Conservation (phyloP, 2,888 invertebrate species). For the Drosophila mulleri region DNA sequence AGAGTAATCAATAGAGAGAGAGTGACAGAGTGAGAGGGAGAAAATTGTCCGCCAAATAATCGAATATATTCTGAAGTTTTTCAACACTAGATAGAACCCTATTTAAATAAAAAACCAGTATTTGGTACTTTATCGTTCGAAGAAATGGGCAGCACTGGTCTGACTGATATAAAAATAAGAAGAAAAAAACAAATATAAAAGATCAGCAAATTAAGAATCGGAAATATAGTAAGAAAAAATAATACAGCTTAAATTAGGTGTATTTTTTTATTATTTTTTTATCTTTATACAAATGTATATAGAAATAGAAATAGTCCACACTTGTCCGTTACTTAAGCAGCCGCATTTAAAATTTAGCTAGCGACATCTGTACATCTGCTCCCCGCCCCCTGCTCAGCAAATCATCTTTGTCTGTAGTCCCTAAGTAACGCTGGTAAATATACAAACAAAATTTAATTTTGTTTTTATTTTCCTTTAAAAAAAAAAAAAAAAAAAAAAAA, state of each 20-base stretch:
- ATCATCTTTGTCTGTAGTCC: conserved; percentile 61
- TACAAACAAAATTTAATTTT: conserved; percentile 53
- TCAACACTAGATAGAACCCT: not conserved
- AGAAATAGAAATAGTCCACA: not conserved
- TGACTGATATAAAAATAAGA: not conserved
- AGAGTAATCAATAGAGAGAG: no score
- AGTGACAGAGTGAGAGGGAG: not conserved
- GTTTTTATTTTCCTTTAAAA: conserved; percentile 21
- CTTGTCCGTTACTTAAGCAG: conserved; percentile 5
- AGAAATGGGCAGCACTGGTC: conserved; percentile 1
- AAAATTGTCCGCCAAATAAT: not conserved
- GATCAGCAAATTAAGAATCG: not conserved
- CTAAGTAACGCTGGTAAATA: conserved; percentile 77
- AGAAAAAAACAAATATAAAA: not conserved
- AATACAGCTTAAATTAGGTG: not conserved
- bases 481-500: not conserved
- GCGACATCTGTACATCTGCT: conserved; percentile 11
- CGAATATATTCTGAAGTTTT: not conserved
- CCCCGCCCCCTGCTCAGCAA: conserved; percentile 31
- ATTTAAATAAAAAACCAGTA: not conserved
- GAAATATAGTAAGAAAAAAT: no score
- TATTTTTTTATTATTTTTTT: not conserved
- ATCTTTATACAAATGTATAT: not conserved
- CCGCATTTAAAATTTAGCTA: not conserved
- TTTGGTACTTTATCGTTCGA: not conserved